phyloP scores from a whole-genome alignment of 2,113 vertebrate genomes.

The Clarias magur region DNA sequence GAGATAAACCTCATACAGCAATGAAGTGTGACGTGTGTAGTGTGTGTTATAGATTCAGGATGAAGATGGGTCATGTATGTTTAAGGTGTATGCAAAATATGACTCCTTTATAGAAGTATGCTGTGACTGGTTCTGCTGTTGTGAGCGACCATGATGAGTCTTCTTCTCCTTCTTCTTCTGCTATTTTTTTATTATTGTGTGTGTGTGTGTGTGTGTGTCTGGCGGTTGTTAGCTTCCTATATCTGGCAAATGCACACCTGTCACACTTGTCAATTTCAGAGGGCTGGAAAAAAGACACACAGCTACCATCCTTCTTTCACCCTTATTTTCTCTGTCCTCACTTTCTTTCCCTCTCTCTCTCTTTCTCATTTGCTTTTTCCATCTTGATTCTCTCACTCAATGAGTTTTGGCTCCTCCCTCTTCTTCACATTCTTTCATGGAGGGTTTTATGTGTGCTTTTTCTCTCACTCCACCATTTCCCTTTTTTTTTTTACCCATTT shows the following conservation, averaged over 20 bases:
- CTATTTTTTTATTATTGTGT: not conserved
- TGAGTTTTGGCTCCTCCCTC: not conserved
- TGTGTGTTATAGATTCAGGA: not conserved
- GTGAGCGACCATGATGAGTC: not conserved
- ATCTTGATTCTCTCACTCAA: not conserved
- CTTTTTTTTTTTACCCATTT: not conserved
- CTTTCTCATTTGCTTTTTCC: not conserved
- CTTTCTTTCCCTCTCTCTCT: not conserved
- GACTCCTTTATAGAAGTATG: not conserved
- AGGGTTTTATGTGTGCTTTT: not conserved
- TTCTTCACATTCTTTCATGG: not conserved
- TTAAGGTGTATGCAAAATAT: not conserved
- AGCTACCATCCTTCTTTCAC: slow-evolving; percentile 43
- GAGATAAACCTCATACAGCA: too few species aligned
- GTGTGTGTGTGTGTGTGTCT: slow-evolving; percentile 31
- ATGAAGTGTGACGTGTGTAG: not conserved
- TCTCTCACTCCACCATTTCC: not conserved
- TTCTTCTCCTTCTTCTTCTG: not conserved
- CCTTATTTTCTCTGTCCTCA: not conserved
- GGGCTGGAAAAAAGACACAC: slow-evolving; percentile 60
- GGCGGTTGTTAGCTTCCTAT: not conserved
- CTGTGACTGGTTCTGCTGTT: not conserved
- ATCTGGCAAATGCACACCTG: slow-evolving; percentile 40
- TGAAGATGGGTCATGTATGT: not conserved
- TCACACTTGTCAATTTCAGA: slow-evolving; percentile 59